Evolutionary conservation across 1,140 invertebrate species (phyloP).

Genomic region (Plectrocnemia conspersa): DNA sequence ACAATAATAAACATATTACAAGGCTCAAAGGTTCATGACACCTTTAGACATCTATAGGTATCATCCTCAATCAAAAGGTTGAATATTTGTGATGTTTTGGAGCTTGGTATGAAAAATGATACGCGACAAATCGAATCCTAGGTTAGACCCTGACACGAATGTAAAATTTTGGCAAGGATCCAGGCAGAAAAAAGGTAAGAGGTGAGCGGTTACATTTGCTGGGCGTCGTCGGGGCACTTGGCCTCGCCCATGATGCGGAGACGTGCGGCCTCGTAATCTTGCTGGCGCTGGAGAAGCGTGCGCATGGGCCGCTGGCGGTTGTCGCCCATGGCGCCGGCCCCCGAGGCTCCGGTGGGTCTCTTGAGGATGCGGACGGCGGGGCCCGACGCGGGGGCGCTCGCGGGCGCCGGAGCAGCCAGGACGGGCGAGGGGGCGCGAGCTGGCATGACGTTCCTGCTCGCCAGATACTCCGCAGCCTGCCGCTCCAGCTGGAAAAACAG

Average conservation of each 20-base stretch:
- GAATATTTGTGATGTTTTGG: too few relatives aligned
- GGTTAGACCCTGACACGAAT: too few relatives aligned
- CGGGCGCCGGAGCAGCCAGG: conserved; percentile 61
- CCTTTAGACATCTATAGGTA: too few relatives aligned
- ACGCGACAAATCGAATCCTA: too few relatives aligned
- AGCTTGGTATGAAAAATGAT: too few relatives aligned
- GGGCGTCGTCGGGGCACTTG: conserved; percentile 66
- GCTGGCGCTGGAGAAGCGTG: conserved; percentile 79
- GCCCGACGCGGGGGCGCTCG: conserved; percentile 56
- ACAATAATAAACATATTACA: too few relatives aligned
- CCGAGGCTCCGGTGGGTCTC: conserved; percentile 52
- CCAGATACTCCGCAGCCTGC: not conserved
- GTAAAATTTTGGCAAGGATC: too few relatives aligned
- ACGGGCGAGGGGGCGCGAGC: conserved; percentile 73
- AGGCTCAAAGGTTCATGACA: too few relatives aligned
- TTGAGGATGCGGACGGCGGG: conserved; percentile 80
- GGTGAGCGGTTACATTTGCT: conserved; percentile 52
- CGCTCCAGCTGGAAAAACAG: conserved; percentile 9
- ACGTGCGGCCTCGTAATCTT: conserved; percentile 82
- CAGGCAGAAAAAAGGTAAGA: too few relatives aligned
- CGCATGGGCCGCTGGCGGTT: conserved; percentile 66
- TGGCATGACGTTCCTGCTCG: conserved; percentile 13
- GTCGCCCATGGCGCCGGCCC: conserved; percentile 52
- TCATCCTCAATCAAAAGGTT: too few relatives aligned
- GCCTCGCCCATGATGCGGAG: conserved; percentile 78